These are phyloP conservation scores for Hypsopygia costalis DNA, from an alignment of 2,888 invertebrate genomes.

Conservation along the genomic window DNA sequence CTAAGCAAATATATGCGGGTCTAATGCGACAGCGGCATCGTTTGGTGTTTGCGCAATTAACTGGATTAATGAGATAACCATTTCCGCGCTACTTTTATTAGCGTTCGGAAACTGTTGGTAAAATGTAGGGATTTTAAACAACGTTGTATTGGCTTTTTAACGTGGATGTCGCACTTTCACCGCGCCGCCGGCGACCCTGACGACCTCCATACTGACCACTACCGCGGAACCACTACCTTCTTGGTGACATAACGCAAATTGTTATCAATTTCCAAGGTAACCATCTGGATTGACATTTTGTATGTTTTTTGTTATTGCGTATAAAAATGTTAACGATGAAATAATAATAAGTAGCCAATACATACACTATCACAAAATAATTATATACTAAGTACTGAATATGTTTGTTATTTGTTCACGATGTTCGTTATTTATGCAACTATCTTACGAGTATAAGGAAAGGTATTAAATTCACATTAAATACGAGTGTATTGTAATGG, in stretches of 20 bases:
- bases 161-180: constrained; percentile 5
- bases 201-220: constrained; percentile 28
- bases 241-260: constrained; percentile 3
- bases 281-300: too few species aligned
- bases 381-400: too few species aligned
- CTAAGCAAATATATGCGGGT: not conserved
- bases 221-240: constrained; percentile 13
- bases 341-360: too few species aligned
- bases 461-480: too few species aligned
- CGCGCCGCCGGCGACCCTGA: constrained; percentile 25
- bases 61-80: constrained; percentile 25
- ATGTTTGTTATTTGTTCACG: too few species aligned
- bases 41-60: constrained; percentile 18
- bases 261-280: constrained; percentile 2
- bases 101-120: constrained; percentile 28
- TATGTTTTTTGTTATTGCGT: too few species aligned
- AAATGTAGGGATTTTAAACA: not conserved
- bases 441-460: too few species aligned
- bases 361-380: too few species aligned
- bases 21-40: not conserved
- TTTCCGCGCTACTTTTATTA: constrained; percentile 29
- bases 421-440: too few species aligned
- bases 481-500: too few species aligned
- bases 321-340: too few species aligned
- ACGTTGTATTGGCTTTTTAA: not conserved